These are phyloP conservation scores for Megaceryle torquata DNA, from an alignment of 2,113 vertebrate genomes.

Conservation along the genomic window DNA sequence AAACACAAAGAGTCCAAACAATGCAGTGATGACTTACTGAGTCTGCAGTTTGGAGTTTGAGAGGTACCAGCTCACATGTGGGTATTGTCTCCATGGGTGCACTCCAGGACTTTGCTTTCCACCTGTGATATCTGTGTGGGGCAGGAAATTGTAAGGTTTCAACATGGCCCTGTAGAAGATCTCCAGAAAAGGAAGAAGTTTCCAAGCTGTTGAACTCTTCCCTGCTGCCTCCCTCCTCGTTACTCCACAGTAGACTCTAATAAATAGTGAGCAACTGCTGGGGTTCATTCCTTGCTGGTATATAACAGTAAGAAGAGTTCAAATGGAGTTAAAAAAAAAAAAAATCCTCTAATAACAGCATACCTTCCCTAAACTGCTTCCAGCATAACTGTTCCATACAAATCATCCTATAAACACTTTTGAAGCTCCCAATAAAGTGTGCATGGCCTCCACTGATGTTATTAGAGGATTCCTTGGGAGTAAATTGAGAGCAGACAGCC, in stretches of 20 bases:
- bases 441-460: conserved; percentile 39
- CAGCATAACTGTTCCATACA: conserved; percentile 66
- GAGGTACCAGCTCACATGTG: not conserved
- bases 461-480: conserved; percentile 58
- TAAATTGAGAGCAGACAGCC: conserved; percentile 66
- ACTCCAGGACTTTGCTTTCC: not conserved
- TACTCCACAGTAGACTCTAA: not conserved
- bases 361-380: conserved; percentile 68
- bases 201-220: not conserved
- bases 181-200: not conserved
- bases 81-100: not conserved
- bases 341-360: conserved; percentile 61
- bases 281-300: conserved; percentile 61
- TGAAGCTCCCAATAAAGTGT: conserved; percentile 64
- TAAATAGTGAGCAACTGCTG: conserved; percentile 74
- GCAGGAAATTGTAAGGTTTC: not conserved
- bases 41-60: not conserved
- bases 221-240: conserved; percentile 27
- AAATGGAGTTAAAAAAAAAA: conserved; percentile 46
- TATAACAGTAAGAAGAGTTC: conserved; percentile 25
- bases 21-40: not conserved
- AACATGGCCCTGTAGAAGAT: not conserved
- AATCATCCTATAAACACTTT: conserved; percentile 78
- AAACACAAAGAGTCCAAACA: not conserved
- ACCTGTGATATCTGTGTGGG: not conserved